These are phyloP conservation scores for Charanyca ferruginea DNA, from an alignment of 2,888 invertebrate species.

Conservation along the genomic window DNA sequence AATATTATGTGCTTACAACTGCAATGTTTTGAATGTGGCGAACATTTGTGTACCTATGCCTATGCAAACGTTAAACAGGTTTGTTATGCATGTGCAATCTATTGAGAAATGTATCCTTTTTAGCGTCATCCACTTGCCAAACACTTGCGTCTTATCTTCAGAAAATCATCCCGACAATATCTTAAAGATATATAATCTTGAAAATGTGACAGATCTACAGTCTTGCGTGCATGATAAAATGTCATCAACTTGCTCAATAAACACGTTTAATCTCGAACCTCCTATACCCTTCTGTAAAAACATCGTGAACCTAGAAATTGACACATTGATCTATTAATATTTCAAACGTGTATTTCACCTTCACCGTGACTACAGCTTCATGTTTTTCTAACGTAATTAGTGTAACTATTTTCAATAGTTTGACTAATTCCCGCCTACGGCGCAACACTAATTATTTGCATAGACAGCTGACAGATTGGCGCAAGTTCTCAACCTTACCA, in stretches of 20 bases:
- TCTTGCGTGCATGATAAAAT: slow-evolving; percentile 13
- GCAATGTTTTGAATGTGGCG: slow-evolving; percentile 23
- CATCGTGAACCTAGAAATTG: slow-evolving; percentile 16
- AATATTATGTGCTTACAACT: slow-evolving; percentile 17
- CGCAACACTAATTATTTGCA: slow-evolving; percentile 73
- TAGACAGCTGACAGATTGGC: slow-evolving; percentile 72
- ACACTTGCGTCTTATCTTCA: slow-evolving; percentile 15
- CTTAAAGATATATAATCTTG: background rate
- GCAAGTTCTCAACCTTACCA: slow-evolving; percentile 62
- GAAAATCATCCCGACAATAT: slow-evolving; percentile 7
- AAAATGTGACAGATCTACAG: background rate
- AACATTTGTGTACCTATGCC: slow-evolving; percentile 37
- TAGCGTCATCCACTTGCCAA: slow-evolving; percentile 11
- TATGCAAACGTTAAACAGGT: slow-evolving; percentile 34
- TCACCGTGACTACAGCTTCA: slow-evolving; percentile 48
- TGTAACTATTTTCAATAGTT: slow-evolving; percentile 71
- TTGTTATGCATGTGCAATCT: slow-evolving; percentile 24
- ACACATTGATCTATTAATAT: slow-evolving; percentile 44
- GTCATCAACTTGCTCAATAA: background rate
- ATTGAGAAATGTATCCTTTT: slow-evolving; percentile 37
- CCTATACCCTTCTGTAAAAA: background rate
- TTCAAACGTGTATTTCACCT: slow-evolving; percentile 48
- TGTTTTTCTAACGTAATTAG: slow-evolving; percentile 54
- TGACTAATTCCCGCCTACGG: slow-evolving; percentile 76
- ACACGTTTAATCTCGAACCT: background rate